phyloP scores from a whole-genome alignment of 2,113 vertebrate species.

The Nibea coibor region DNA sequence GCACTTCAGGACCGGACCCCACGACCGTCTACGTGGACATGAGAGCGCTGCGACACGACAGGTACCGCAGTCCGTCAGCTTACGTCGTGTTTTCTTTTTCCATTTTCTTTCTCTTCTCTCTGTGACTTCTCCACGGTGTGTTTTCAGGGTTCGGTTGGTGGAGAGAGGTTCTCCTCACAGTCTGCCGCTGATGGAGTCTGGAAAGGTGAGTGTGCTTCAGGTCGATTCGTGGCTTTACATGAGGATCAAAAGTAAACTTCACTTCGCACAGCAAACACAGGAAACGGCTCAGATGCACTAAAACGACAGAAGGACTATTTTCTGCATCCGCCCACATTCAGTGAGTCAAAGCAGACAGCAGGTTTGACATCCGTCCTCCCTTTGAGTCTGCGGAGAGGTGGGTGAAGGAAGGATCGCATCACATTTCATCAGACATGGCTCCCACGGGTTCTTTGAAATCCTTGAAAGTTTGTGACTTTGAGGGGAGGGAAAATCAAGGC shows the following conservation, averaged over 20 bases:
- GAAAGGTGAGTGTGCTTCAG: constrained; percentile 77
- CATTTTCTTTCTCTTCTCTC: neutral
- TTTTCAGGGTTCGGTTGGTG: constrained; percentile 82
- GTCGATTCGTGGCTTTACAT: neutral
- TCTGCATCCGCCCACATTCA: constrained; percentile 56
- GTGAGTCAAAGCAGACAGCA: constrained; percentile 61
- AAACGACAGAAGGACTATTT: constrained; percentile 30
- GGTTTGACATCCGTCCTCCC: constrained; percentile 25
- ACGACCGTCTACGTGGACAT: constrained; percentile 99
- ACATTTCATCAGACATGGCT: neutral
- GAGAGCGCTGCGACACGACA: constrained; percentile 97
- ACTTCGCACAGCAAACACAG: neutral
- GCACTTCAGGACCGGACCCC: constrained; percentile 97
- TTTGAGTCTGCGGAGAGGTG: neutral
- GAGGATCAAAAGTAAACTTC: neutral
- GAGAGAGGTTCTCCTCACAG: constrained; percentile 86
- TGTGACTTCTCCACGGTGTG: neutral
- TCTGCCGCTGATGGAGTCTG: constrained; percentile 84
- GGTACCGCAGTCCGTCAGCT: constrained; percentile 78
- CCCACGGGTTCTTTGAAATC: too few relatives aligned
- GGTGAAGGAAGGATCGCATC: neutral
- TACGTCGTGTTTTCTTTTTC: accelerated
- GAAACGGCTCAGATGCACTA: neutral
- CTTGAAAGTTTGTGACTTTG: too few relatives aligned
- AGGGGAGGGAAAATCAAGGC: too few relatives aligned